Evolutionary conservation across 1,140 invertebrate species (phyloP).

Genomic region (Diploscapter pachys): DNA sequence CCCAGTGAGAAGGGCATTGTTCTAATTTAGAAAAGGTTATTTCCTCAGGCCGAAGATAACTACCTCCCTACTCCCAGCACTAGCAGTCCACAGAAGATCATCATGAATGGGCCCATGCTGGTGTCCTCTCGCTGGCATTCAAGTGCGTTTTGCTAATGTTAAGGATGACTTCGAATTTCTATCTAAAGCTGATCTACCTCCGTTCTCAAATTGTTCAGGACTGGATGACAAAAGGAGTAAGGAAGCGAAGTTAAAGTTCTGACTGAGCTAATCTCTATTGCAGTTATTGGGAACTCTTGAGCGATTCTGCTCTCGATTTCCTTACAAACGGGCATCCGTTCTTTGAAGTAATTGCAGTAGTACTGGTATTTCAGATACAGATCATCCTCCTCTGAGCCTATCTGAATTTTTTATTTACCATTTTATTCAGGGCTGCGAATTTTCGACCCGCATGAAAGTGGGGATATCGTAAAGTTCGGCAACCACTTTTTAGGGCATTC

Average conservation of each 20-base stretch:
- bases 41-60: too few relatives aligned
- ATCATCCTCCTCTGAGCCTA: slow-evolving; percentile 8
- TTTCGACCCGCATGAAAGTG: too few relatives aligned
- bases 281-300: slow-evolving; percentile 17
- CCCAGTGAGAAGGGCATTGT: slow-evolving; percentile 52
- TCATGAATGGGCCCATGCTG: slow-evolving; percentile 34
- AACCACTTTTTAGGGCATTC: too few relatives aligned
- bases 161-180: slow-evolving; percentile 5
- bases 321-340: background rate
- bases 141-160: slow-evolving; percentile 27
- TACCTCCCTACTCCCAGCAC: slow-evolving; percentile 37
- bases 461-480: too few relatives aligned
- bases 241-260: slow-evolving; percentile 26
- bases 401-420: background rate
- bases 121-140: slow-evolving; percentile 33
- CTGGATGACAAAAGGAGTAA: slow-evolving; percentile 32
- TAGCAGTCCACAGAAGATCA: slow-evolving; percentile 41
- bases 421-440: too few relatives aligned
- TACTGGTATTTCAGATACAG: slow-evolving; percentile 18
- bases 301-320: background rate
- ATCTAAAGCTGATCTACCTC: background rate
- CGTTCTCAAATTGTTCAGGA: slow-evolving; percentile 17
- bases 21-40: background rate
- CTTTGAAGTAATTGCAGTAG: slow-evolving; percentile 22
- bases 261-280: slow-evolving; percentile 16